Percentiles rank a stretch among this genome's conserved stretches.
Evolutionary conservation across 2,888 invertebrate genomes (phyloP).

Genomic region (Rotaria magnacalcarata): DNA sequence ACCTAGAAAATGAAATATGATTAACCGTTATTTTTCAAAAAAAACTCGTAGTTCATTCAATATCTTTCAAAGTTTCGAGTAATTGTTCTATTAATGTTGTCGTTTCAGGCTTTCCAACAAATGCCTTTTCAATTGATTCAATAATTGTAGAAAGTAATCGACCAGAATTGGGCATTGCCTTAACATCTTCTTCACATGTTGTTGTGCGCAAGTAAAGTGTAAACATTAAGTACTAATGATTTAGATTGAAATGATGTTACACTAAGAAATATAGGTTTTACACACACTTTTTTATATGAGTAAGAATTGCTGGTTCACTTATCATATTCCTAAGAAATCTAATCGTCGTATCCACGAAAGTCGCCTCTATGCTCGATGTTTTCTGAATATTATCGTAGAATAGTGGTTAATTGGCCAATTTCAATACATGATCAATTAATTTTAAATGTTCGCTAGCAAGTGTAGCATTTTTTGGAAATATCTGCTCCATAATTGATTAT

Average conservation of each 20-base stretch:
- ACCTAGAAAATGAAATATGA: background rate
- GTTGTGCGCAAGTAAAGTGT: background rate
- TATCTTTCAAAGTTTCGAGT: background rate
- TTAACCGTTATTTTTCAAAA: too few relatives aligned
- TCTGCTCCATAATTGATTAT: background rate
- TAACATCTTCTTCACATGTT: background rate
- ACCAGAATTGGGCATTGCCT: background rate
- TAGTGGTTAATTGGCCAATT: background rate
- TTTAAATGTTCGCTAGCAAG: background rate
- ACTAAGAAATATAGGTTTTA: background rate
- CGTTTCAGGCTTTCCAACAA: background rate
- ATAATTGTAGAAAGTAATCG: background rate
- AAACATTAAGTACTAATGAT: background rate
- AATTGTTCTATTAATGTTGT: background rate
- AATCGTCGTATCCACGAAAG: background rate
- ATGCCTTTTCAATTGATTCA: background rate
- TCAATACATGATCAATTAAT: background rate
- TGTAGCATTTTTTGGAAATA: background rate
- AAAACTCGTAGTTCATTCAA: too few relatives aligned
- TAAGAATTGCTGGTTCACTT: background rate
- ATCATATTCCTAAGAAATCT: background rate
- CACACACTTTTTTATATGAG: background rate
- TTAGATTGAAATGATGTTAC: background rate
- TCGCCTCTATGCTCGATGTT: background rate
- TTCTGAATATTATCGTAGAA: background rate